phyloP scores from a whole-genome alignment of 2,888 invertebrate genomes.

The Slavum lentiscoides region DNA sequence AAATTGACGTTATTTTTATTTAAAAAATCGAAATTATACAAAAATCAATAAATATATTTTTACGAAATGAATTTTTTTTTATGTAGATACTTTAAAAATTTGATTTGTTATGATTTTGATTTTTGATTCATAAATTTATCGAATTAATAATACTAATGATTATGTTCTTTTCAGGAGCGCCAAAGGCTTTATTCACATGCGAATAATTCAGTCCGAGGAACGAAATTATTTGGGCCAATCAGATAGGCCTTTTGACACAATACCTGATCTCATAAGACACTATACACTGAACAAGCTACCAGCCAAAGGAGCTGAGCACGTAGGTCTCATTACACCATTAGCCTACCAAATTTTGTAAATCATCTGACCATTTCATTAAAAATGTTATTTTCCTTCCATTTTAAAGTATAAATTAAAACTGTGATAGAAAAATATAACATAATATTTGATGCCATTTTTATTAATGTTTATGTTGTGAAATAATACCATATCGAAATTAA shows the following conservation, averaged over 20 bases:
- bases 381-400: constrained; percentile 49
- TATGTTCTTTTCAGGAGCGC: constrained; percentile 72
- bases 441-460: constrained; percentile 28
- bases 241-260: constrained; percentile 86
- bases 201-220: constrained; percentile 78
- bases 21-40: no score
- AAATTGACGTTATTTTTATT: no score
- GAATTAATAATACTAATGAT: background rate
- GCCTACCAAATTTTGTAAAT: constrained; percentile 76
- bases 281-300: constrained; percentile 91
- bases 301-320: constrained; percentile 93
- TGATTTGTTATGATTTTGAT: no score
- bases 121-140: no score
- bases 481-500: constrained; percentile 52
- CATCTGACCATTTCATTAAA: constrained; percentile 20
- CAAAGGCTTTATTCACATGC: constrained; percentile 95
- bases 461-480: constrained; percentile 49
- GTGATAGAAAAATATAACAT: constrained; percentile 45
- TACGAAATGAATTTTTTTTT: no score
- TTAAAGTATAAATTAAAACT: constrained; percentile 45
- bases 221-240: constrained; percentile 85
- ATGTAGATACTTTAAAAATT: no score
- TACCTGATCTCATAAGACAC: constrained; percentile 93
- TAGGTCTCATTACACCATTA: constrained; percentile 90
- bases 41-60: no score